phyloP scores from a whole-genome alignment of 2,113 vertebrate species.

The Pseudorhombus dupliciocellatus region DNA sequence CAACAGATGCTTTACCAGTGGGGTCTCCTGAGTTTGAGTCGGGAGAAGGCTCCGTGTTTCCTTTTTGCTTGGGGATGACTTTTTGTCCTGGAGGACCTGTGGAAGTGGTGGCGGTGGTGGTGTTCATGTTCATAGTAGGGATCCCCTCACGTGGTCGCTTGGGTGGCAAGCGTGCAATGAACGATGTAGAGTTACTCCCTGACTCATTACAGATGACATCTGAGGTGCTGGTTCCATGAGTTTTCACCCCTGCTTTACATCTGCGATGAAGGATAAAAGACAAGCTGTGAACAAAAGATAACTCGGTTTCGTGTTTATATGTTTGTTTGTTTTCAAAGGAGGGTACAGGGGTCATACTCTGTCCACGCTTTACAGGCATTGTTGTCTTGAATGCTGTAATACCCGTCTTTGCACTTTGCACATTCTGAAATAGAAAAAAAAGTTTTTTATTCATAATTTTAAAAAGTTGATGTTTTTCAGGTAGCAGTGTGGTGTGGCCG shows the following conservation, averaged over 20 bases:
- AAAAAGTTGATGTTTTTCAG: not conserved
- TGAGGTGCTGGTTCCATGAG: conserved; percentile 1
- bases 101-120: not conserved
- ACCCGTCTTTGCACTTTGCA: conserved; percentile 40
- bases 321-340: not conserved
- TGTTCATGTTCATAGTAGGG: not conserved
- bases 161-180: not conserved
- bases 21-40: not conserved
- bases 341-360: conserved; percentile 46
- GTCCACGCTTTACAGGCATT: conserved; percentile 46
- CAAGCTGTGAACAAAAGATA: not conserved
- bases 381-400: conserved; percentile 11
- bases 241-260: conserved; percentile 57
- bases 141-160: not conserved
- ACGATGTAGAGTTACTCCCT: not conserved
- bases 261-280: conserved; percentile 37
- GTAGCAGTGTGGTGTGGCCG: not conserved
- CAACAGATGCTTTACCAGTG: conserved; percentile 38
- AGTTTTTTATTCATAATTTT: not conserved
- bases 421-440: conserved; percentile 46
- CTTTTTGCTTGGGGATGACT: no score
- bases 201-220: conserved; percentile 52
- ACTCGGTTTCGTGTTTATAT: not conserved
- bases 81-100: not conserved
- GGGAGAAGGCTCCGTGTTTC: accelerated